Conservation (phyloP, 2,797 vertebrate species). For the Rhadinocentrus ornatus region DNA sequence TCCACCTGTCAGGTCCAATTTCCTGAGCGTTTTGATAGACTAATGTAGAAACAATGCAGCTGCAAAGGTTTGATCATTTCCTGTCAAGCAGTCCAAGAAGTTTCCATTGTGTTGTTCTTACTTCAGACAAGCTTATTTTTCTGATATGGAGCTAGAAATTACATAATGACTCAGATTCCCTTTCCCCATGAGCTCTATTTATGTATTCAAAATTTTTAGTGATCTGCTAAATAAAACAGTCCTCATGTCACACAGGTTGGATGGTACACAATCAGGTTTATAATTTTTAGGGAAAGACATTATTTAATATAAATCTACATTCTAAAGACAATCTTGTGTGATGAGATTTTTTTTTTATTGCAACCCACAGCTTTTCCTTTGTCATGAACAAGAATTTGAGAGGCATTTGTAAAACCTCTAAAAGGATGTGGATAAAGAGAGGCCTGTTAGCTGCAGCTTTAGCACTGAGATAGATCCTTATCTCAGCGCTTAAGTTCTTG, state of each 20-base stretch:
- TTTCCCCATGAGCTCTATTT: not conserved
- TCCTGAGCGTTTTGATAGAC: constrained; percentile 75
- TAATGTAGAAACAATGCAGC: constrained; percentile 66
- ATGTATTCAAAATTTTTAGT: not conserved
- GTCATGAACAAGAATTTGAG: constrained; percentile 10
- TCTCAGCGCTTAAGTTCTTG: constrained; percentile 37
- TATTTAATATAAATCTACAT: constrained; percentile 32
- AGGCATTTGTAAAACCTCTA: constrained; percentile 3
- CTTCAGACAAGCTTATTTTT: not conserved
- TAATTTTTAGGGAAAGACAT: constrained; percentile 32
- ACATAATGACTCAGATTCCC: not conserved
- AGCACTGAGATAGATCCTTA: not conserved
- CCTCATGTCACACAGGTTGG: not conserved
- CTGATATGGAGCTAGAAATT: not conserved
- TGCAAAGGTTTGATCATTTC: constrained; percentile 38
- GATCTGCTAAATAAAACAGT: not conserved
- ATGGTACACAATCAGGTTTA: not conserved
- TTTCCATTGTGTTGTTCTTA: constrained; percentile 16
- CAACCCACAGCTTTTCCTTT: not conserved
- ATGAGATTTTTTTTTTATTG: constrained; percentile 3
- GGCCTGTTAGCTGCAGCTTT: not conserved
- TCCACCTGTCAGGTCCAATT: constrained; percentile 82
- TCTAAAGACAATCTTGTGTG: constrained; percentile 5
- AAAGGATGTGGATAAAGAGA: not conserved
- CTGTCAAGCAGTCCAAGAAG: constrained; percentile 6